Conservation (phyloP, 2,888 invertebrate species). For the Sphaeridia pumilis region DNA sequence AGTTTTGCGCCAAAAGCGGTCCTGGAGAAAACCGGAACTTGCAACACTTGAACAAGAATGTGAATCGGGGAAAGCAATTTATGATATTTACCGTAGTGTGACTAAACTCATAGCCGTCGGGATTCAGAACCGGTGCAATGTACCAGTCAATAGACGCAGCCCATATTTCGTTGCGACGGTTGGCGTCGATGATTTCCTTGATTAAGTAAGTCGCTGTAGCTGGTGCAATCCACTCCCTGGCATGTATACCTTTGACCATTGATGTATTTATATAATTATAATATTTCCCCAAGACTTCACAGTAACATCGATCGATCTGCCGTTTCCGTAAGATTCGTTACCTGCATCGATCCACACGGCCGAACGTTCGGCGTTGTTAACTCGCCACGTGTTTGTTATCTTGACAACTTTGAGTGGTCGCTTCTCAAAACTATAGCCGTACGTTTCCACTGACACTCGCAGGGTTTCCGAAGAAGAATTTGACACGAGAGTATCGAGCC, state of each 20-base stretch:
- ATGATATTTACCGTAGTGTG: constrained; percentile 51
- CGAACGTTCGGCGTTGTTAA: constrained; percentile 43
- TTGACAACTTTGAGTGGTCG: constrained; percentile 45
- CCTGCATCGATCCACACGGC: constrained; percentile 48
- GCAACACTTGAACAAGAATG: too few species aligned
- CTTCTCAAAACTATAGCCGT: constrained; percentile 62
- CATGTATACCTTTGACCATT: constrained; percentile 57
- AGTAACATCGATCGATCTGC: too few species aligned
- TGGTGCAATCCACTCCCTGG: constrained; percentile 78
- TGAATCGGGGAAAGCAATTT: too few species aligned
- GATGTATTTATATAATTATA: too few species aligned
- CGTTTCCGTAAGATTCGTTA: too few species aligned
- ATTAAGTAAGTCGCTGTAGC: constrained; percentile 63
- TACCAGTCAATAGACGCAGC: constrained; percentile 52
- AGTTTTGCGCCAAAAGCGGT: constrained; percentile 66
- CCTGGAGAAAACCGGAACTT: too few species aligned
- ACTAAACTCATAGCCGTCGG: constrained; percentile 64
- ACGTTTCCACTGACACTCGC: constrained; percentile 42
- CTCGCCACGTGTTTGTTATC: constrained; percentile 37
- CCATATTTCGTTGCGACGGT: constrained; percentile 45
- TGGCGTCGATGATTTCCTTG: constrained; percentile 47
- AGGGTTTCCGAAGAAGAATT: background rate
- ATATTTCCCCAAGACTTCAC: too few species aligned
- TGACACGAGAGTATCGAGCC: constrained; percentile 7
- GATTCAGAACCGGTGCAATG: constrained; percentile 63